Conservation (phyloP, 2,113 vertebrate genomes). For the Phaethornis superciliosus region DNA sequence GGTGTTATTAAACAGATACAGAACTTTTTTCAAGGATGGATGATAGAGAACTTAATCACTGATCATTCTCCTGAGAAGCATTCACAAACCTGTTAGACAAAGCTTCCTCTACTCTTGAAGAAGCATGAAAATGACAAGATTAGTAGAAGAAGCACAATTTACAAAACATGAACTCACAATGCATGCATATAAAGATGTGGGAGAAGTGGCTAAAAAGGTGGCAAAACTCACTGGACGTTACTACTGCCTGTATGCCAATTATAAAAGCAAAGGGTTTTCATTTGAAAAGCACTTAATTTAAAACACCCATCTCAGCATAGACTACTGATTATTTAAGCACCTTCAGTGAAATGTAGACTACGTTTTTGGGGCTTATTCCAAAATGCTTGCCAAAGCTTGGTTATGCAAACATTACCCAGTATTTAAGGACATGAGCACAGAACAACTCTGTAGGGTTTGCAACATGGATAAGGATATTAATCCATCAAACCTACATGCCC, state of each 20-base stretch:
- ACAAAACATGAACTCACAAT: background rate
- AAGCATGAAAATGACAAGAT: background rate
- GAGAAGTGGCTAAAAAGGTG: background rate
- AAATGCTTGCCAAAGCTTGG: background rate
- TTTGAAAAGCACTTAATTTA: slow-evolving; percentile 16
- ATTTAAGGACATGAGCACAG: background rate
- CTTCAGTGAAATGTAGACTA: background rate
- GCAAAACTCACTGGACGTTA: background rate
- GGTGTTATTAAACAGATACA: background rate
- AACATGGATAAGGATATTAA: background rate
- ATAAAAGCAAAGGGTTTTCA: background rate
- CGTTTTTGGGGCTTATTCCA: background rate
- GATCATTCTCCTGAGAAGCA: background rate
- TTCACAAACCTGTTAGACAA: background rate
- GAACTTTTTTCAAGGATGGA: background rate
- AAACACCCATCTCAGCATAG: background rate
- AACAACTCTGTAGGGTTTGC: background rate
- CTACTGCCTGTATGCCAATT: background rate
- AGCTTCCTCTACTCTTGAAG: background rate
- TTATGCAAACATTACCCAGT: background rate
- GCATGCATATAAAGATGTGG: background rate
- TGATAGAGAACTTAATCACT: background rate
- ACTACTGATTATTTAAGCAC: background rate
- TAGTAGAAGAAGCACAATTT: background rate
- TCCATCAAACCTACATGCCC: background rate